Evolutionary conservation across 53 echinoderm and acorn worm species (phyloP).

Genomic region (Luidia sarsii): DNA sequence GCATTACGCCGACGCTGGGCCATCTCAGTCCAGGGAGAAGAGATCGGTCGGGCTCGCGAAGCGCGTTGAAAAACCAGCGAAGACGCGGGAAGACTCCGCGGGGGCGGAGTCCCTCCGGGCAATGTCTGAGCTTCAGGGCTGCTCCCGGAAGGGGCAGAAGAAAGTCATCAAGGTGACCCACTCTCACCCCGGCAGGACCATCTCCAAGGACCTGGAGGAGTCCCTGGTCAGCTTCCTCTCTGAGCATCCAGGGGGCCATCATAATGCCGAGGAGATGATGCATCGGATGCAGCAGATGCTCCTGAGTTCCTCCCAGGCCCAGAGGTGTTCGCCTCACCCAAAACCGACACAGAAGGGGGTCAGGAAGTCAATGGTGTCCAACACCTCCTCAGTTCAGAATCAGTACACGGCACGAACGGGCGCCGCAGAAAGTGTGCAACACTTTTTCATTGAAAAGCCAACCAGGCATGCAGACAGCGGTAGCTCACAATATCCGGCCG

Average conservation of each 20-base stretch:
- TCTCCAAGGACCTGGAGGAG: slow-evolving; percentile 12
- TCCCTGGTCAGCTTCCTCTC: slow-evolving; percentile 16
- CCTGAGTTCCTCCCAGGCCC: slow-evolving; percentile 2
- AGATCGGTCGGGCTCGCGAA: no score
- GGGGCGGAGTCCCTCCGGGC: slow-evolving; percentile 16
- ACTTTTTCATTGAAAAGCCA: slow-evolving; percentile 8
- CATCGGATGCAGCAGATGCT: slow-evolving; percentile 28
- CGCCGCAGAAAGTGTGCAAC: background rate
- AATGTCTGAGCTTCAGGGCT: slow-evolving; percentile 19
- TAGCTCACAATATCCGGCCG: background rate
- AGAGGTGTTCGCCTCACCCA: no score
- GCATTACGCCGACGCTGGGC: background rate
- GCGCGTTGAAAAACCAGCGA: no score
- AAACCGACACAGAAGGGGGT: background rate
- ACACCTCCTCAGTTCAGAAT: slow-evolving; percentile 6
- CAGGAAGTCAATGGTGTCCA: slow-evolving; percentile 2
- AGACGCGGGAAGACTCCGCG: background rate
- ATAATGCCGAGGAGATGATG: slow-evolving; percentile 10
- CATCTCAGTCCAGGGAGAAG: background rate
- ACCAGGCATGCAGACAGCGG: background rate
- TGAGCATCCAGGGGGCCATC: background rate
- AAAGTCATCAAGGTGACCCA: slow-evolving; percentile 10
- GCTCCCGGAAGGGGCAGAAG: slow-evolving; percentile 16
- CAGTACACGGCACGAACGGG: background rate
- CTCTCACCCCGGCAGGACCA: background rate